A percentile compares a stretch with the other conserved stretches of the same genome.
Evolutionary conservation across 2,113 vertebrate genomes (phyloP).

Genomic region (Antechinus flavipes): DNA sequence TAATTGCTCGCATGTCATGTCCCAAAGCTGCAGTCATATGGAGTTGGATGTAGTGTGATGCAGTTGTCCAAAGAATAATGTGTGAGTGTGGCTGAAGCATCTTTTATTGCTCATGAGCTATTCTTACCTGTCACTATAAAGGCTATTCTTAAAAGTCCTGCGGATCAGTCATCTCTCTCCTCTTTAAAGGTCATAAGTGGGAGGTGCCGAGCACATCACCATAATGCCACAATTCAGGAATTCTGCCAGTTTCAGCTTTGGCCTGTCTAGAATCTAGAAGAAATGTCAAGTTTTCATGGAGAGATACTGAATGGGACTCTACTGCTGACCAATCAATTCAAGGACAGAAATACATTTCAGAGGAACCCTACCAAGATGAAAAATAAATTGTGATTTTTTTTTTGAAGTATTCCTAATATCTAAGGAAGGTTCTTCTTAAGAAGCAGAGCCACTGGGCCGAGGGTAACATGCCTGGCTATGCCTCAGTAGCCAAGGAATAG

Average conservation of each 20-base stretch:
- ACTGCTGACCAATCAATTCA: background rate
- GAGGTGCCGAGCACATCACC: conserved; percentile 3
- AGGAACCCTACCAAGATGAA: conserved; percentile 21
- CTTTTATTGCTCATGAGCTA: background rate
- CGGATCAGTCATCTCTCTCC: conserved; percentile 33
- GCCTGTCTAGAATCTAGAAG: background rate
- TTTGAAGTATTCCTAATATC: background rate
- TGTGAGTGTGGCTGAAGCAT: background rate
- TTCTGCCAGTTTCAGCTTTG: background rate
- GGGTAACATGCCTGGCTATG: background rate
- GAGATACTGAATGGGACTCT: conserved; percentile 39
- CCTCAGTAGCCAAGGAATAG: background rate
- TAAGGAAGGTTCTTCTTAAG: conserved; percentile 19
- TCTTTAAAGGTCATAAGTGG: background rate
- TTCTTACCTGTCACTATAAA: conserved; percentile 38
- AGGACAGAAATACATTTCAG: background rate
- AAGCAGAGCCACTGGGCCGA: conserved; percentile 6
- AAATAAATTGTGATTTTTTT: conserved; percentile 48
- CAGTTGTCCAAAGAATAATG: conserved; percentile 9
- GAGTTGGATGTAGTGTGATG: conserved; percentile 56
- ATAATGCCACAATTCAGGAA: conserved; percentile 16
- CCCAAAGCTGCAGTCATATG: conserved; percentile 50
- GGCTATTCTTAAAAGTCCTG: background rate
- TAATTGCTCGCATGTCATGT: conserved; percentile 71
- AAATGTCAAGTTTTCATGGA: conserved; percentile 23